Evolutionary conservation across 2,797 vertebrate genomes (phyloP), one percentile per base, ranked within the genome.

Genomic region (Cirrhinus mrigala): DNA sequence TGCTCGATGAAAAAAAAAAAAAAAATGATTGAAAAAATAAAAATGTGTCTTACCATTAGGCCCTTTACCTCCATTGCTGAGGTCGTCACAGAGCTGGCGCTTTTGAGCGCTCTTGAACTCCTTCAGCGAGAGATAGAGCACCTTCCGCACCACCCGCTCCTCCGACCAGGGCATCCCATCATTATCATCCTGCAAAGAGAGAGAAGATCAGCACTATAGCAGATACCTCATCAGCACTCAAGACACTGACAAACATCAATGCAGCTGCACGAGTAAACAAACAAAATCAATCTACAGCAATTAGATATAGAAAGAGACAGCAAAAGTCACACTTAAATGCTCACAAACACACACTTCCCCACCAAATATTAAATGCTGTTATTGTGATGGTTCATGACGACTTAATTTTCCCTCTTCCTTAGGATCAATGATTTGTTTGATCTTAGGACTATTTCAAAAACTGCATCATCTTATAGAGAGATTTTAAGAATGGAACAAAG

Each of bases 91-190:
- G 11, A 97, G 96, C 93, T 98, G 98, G 90, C 97, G 95, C 94
- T 99, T 99, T 95, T 98, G 98, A 73, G 98, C 94, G 1, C 97
- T 99, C 96, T 99, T 98, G 94, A 99, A 99, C 94, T 99, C 98
- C 93, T 99, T 99, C 85, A 99, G 96, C 87, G 98, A 99, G 89
- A 99, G 96, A 94, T 99, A 99, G 87, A 99, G 98, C 93, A 99
- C 98, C 94, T 99, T 99, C 83, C 98, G 97, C 92, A 99, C 97
- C 92, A 98, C 96, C 90, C 97, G 96, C 95, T 99, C 98, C 94
- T 99, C 98, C 89, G 98, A 99, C 98, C 98, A 99, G 50, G 98
- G 98, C 94, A 99, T 99, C 92, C 98, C 98, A 96, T 99, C 98
- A 88, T 97, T 99, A 96, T 99, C 98, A 91, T 99, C 98, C 98